A percentile compares a stretch with the other conserved stretches of the same genome.
phyloP scores from a whole-genome alignment of 2,797 vertebrate species.

The Pterois miles region DNA sequence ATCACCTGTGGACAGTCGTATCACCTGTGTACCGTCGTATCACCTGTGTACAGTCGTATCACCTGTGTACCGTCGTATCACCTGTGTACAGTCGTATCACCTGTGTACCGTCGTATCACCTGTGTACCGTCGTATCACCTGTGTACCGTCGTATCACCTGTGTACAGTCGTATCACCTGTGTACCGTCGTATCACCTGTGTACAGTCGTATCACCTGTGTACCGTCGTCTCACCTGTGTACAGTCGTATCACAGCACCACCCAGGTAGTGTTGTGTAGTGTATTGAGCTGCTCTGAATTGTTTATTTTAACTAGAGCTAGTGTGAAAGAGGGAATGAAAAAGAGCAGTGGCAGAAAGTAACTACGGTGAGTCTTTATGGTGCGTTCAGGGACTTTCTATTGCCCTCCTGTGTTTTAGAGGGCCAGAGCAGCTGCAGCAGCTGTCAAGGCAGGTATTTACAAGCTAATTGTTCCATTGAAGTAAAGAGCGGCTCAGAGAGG shows the following conservation, averaged over 20 bases:
- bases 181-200: no score
- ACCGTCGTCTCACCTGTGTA: no score
- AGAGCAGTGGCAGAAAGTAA: neutral
- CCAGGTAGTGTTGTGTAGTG: neutral
- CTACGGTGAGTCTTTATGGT: slow-evolving; percentile 5
- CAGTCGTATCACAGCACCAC: neutral
- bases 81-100: no score
- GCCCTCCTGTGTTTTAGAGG: neutral
- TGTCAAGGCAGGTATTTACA: slow-evolving; percentile 45
- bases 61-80: no score
- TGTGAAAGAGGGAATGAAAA: neutral
- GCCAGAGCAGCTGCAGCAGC: slow-evolving; percentile 29
- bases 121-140: no score
- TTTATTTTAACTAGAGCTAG: slow-evolving; percentile 31
- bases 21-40: no score
- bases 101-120: no score
- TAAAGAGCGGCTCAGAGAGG: neutral
- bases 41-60: no score
- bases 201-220: no score
- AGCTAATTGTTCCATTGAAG: slow-evolving; percentile 23
- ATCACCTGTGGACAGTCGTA: no score
- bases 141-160: no score
- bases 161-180: no score
- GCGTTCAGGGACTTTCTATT: slow-evolving; percentile 1
- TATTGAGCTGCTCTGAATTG: neutral